These are phyloP conservation scores for Parnassius apollo DNA, from an alignment of 2,888 invertebrate species.

Conservation along the genomic window DNA sequence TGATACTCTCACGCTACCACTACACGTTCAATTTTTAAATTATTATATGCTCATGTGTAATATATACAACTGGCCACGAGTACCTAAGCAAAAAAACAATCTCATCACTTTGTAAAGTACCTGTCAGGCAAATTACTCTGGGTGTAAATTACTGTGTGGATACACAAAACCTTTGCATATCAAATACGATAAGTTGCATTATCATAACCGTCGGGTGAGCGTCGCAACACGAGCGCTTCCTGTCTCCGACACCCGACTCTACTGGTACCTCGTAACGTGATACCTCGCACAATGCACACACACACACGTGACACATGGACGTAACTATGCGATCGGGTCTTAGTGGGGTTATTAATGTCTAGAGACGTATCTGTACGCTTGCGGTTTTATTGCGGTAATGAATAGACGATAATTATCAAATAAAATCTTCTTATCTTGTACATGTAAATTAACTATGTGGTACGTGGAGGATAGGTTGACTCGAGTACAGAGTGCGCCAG, in stretches of 20 bases:
- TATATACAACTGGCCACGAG: too few relatives aligned
- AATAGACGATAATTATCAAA: background rate
- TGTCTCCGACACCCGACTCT: conserved; percentile 37
- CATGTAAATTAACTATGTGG: too few relatives aligned
- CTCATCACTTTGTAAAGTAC: too few relatives aligned
- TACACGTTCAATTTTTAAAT: too few relatives aligned
- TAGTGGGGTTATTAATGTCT: background rate
- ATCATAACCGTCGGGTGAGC: conserved; percentile 24
- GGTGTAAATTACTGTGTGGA: background rate
- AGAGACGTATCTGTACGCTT: background rate
- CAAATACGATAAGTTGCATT: conserved; percentile 9
- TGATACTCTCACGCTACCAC: too few relatives aligned
- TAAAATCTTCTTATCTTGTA: too few relatives aligned
- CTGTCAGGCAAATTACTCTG: background rate
- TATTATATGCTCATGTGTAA: too few relatives aligned
- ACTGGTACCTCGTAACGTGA: conserved; percentile 24
- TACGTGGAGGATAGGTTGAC: too few relatives aligned
- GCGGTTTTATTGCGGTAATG: conserved; percentile 2
- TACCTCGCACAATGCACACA: conserved; percentile 9
- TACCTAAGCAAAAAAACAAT: too few relatives aligned
- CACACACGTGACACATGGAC: conserved; percentile 1
- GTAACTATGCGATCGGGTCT: background rate
- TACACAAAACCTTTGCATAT: conserved; percentile 5
- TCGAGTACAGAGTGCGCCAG: too few relatives aligned
- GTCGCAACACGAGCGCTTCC: conserved; percentile 43